Evolutionary conservation across 2,113 vertebrate genomes (phyloP).

Genomic region (Melanerpes formicivorus): DNA sequence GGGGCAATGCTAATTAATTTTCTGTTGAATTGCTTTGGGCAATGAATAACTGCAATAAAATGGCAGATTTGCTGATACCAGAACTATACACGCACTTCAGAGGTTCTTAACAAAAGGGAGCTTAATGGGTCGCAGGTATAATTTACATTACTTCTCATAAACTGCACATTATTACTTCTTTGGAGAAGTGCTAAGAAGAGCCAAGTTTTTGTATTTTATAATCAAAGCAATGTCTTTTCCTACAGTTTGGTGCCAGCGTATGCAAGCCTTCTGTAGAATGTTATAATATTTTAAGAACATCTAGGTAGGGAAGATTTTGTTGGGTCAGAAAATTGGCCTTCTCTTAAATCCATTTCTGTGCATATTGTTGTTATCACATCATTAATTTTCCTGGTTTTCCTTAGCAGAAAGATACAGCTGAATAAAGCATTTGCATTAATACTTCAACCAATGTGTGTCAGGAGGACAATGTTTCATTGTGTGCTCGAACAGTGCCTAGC

Average conservation of each 20-base stretch:
- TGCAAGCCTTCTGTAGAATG: slow-evolving; percentile 38
- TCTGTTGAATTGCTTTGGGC: slow-evolving; percentile 75
- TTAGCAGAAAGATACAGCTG: neutral
- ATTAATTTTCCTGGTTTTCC: slow-evolving; percentile 28
- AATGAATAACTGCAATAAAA: slow-evolving; percentile 76
- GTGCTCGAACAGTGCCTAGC: neutral
- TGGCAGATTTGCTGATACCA: slow-evolving; percentile 75
- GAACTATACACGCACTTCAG: slow-evolving; percentile 72
- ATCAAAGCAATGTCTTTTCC: slow-evolving; percentile 52
- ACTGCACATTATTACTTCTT: slow-evolving; percentile 65
- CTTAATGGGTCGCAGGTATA: slow-evolving; percentile 73
- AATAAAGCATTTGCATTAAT: neutral
- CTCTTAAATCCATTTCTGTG: neutral
- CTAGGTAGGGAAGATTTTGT: neutral
- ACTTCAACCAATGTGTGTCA: neutral
- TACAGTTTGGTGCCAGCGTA: slow-evolving; percentile 54
- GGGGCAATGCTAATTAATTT: slow-evolving; percentile 83
- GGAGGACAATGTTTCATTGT: neutral
- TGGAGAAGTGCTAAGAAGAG: slow-evolving; percentile 44
- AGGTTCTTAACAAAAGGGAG: slow-evolving; percentile 73
- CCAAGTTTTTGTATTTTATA: slow-evolving; percentile 65
- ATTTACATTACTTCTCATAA: slow-evolving; percentile 69
- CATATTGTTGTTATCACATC: neutral
- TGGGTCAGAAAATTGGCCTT: slow-evolving; percentile 1
- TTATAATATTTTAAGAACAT: slow-evolving; percentile 25